phyloP scores from a whole-genome alignment of 1,140 invertebrate species.

The Temnothorax nylanderi region DNA sequence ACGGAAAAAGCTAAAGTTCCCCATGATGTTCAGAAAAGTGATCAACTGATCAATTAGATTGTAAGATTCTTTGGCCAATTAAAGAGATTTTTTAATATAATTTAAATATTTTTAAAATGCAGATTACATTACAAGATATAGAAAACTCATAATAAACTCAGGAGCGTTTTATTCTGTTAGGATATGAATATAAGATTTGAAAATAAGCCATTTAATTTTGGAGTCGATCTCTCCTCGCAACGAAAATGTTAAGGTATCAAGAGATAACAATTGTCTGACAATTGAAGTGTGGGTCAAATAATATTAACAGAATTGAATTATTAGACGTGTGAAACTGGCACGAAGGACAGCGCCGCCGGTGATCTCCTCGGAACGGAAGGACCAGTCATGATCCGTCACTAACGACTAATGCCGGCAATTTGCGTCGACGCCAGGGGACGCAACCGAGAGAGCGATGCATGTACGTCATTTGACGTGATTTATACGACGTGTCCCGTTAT shows the following conservation, averaged over 20 bases:
- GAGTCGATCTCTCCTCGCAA: background rate
- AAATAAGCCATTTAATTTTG: background rate
- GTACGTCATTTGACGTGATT: slow-evolving; percentile 68
- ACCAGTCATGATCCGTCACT: slow-evolving; percentile 68
- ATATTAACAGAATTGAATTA: slow-evolving; percentile 44
- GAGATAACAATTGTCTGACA: background rate
- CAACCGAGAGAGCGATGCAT: slow-evolving; percentile 55
- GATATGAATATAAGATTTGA: background rate
- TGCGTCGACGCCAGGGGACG: slow-evolving; percentile 65
- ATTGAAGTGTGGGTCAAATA: background rate
- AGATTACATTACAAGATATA: background rate
- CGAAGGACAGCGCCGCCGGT: background rate
- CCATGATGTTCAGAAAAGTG: background rate
- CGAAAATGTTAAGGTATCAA: background rate
- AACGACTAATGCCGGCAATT: slow-evolving; percentile 77
- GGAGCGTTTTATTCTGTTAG: background rate
- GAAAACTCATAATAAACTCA: background rate
- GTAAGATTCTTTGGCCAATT: background rate
- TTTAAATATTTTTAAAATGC: background rate
- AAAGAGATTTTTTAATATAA: background rate
- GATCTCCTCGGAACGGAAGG: slow-evolving; percentile 45
- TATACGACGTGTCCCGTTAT: slow-evolving; percentile 74
- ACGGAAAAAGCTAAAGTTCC: background rate
- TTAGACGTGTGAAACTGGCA: slow-evolving; percentile 34
- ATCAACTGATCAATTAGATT: background rate